Evolutionary conservation across 1,140 invertebrate genomes (phyloP).

Genomic region (Trichomalopsis sarcophagae): DNA sequence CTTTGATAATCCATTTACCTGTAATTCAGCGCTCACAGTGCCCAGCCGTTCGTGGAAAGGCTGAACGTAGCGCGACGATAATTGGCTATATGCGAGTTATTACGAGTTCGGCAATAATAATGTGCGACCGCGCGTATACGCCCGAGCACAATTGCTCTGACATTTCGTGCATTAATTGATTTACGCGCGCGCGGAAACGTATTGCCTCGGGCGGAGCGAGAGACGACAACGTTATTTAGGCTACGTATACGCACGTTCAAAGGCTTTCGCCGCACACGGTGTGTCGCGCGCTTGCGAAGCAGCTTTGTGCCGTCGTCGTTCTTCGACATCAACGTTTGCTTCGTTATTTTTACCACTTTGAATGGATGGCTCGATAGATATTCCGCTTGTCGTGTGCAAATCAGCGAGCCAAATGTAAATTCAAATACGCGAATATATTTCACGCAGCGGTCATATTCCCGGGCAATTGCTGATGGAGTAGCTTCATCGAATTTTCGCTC

Average conservation of each 20-base stretch:
- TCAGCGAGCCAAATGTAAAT: neutral
- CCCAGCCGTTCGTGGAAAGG: neutral
- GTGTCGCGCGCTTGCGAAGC: too few species aligned
- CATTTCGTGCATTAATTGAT: constrained; percentile 11
- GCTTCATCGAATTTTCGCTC: neutral
- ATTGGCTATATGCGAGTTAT: constrained; percentile 18
- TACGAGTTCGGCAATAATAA: constrained; percentile 25
- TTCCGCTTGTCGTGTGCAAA: neutral
- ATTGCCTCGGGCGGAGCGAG: neutral
- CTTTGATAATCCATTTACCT: neutral
- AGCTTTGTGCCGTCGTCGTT: neutral
- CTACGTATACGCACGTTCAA: too few species aligned
- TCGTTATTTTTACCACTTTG: too few species aligned
- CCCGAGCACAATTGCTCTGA: constrained; percentile 11
- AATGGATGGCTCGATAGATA: neutral
- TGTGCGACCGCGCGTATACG: neutral
- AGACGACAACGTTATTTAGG: too few species aligned
- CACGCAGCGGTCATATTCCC: too few species aligned
- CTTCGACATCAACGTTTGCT: neutral
- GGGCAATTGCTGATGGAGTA: neutral
- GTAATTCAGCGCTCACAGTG: neutral
- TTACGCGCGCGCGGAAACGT: neutral
- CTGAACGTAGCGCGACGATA: neutral
- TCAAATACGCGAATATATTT: too few species aligned
- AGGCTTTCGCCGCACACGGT: too few species aligned